Conservation (phyloP, 2,888 invertebrate genomes). For the Chironomus riparius region DNA sequence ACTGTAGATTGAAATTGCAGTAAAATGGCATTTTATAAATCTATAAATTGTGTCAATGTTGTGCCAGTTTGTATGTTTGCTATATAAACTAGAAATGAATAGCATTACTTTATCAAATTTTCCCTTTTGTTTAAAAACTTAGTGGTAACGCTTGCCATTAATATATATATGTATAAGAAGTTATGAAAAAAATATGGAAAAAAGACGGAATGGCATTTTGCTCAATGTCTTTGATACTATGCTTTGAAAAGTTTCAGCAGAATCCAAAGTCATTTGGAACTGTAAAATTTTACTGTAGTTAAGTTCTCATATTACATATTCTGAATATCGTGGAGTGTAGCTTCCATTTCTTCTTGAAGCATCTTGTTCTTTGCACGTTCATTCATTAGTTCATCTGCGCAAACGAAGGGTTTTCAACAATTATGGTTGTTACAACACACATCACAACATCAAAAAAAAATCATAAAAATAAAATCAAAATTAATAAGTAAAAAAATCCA, state of each 20-base stretch:
- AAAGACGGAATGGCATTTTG: constrained; percentile 4
- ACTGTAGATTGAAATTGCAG: no score
- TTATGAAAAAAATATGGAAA: neutral
- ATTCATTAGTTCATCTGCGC: constrained; percentile 85
- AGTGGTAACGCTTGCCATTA: no score
- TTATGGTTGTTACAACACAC: neutral
- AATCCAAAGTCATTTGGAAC: neutral
- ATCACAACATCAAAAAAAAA: constrained; percentile 22
- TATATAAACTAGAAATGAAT: no score
- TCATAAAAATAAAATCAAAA: constrained; percentile 29
- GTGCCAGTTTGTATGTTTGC: no score
- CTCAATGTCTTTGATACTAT: constrained; percentile 5
- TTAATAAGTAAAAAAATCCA: constrained; percentile 29
- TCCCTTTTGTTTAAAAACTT: no score
- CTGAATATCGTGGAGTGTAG: constrained; percentile 97
- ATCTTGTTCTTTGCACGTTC: constrained; percentile 94
- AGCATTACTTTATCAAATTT: no score
- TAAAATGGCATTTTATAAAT: no score
- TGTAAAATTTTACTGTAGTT: neutral
- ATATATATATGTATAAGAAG: no score
- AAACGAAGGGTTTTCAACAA: neutral
- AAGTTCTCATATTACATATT: constrained; percentile 63
- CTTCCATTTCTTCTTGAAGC: constrained; percentile 97
- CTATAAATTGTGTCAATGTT: no score
- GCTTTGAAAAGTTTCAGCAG: neutral